Base-by-base conservation (phyloP, 1,140 invertebrate genomes). In the Sesamia nonagrioides region DNA sequence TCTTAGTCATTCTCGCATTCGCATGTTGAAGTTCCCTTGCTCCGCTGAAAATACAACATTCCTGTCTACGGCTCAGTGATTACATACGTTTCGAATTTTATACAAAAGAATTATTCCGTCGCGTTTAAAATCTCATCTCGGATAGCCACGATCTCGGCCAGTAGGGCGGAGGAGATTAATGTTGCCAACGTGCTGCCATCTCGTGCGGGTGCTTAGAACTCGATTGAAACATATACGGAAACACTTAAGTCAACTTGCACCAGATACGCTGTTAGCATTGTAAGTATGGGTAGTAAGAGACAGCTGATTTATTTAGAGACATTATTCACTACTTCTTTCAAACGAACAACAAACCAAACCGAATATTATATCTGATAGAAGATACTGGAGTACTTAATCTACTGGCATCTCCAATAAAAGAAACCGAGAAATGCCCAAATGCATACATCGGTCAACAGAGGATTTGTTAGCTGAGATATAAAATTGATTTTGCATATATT, bases 101-200 rank as follows among this genome's bases (percentile, higher is more conserved):
- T 66, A 66, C 37, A 66, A 42, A 42, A 66, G 61, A 66, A 9
- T 66, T 66, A 18, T 66, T 66, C 37, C 8, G 37, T 42, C 37
- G 17, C 17, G 61, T n/a, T 66, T 66, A 66, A 66, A 42, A 66
- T 18, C n/a, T 7, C 61, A 11, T 21, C 37, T 66, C 37, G 37
- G 37, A 58, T 58, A 15, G 61, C 61, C 17, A 9, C 37, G 37
- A 66, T 66, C 8, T 66, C 37, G 33, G 37, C 37, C 17, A 45
- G 61, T 66, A 66, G 61, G 37, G 37, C 61, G 17, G 2, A 42
- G 37, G 2, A 42, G 37, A 66, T 66, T 66, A 66, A 66, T 66
- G 60, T 42, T 1, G 17, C n/a, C 60, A 63, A 42, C 60, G 60
- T 63, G 60, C n/a, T 63, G 60, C 60, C 60, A 63, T 63, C 35